Conservation (phyloP, 2,797 vertebrate species). For the Arremon aurantiirostris region DNA sequence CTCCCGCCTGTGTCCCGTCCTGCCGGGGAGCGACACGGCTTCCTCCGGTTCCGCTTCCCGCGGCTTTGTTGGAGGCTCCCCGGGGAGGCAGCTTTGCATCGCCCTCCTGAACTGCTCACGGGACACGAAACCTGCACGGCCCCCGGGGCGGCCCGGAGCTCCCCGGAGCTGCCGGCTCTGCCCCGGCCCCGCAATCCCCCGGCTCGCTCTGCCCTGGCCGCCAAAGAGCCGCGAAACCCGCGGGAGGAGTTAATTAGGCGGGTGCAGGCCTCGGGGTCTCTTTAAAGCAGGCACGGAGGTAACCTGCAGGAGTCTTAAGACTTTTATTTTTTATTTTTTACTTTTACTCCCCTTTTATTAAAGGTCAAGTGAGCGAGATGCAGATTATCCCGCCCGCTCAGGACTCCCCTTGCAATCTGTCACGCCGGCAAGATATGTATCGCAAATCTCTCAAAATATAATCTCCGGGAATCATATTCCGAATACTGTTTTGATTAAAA, state of each 20-base stretch:
- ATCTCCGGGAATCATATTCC: constrained; percentile 84
- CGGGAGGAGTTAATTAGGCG: neutral
- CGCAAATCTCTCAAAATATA: constrained; percentile 83
- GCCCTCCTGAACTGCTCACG: neutral
- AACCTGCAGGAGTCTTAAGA: constrained; percentile 52
- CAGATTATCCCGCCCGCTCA: constrained; percentile 77
- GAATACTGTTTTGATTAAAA: constrained; percentile 88
- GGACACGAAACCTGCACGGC: neutral
- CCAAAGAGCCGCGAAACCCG: neutral
- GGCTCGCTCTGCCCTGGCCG: neutral
- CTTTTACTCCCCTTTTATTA: constrained; percentile 70
- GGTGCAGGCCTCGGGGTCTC: neutral
- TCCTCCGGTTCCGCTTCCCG: neutral
- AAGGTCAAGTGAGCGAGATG: constrained; percentile 75
- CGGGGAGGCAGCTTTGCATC: neutral
- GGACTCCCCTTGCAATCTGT: constrained; percentile 76
- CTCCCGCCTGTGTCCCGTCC: neutral
- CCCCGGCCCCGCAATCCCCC: neutral
- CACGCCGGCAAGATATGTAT: constrained; percentile 74
- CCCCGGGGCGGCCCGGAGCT: neutral
- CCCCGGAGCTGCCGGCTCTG: neutral
- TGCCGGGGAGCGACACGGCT: neutral
- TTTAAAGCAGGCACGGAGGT: constrained; percentile 25
- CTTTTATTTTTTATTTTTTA: constrained; percentile 11
- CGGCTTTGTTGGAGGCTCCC: neutral